Evolutionary conservation across 2,113 vertebrate species (phyloP), one percentile per base, ranked within the genome.

Genomic region (Manacus vitellinus): DNA sequence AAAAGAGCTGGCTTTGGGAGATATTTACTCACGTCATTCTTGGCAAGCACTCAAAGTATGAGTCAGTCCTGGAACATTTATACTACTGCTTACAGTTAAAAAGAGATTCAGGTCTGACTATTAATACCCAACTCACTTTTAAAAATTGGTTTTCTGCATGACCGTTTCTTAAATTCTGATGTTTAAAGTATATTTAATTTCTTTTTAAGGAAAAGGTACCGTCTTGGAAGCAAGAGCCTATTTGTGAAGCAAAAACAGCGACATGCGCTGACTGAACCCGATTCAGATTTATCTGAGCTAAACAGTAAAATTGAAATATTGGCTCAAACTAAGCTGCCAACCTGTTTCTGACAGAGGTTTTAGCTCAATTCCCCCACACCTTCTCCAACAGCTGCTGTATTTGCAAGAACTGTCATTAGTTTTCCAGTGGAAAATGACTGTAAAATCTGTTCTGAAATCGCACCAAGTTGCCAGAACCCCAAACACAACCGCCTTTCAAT

Each of bases 11-110:
- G 94, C 89, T 86, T 96, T 88, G 63, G 73, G 85, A 93, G 78
- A 62, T 92, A 88, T 93, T 94, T 92, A 76, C 88, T 93, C 47
- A 94, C 76, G 44, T 97, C 95, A 96, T 90, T 46, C 87, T 93
- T 96, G 95, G 96, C 97, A 92, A 89, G 31, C 33, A 14, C 27
- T 88, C 95, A 94, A 88, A 72, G 65, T 71, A 63, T 96, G 96
- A 97, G 72, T 96, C 96, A 97, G 61, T 49, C 52, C 94, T 59
- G 43, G 89, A 92, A 86, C 88, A 78, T 88, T 77, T 51, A 46
- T 70, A 71, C 85, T 70, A 94, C 78, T 94, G 94, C 61, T 85
- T 94, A 79, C 77, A 93, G 75, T 66, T 81, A 85, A 67, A 91
- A 77, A 83, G 44, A 88, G 39, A 88, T 80, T 59, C n/a, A 65